Conservation (phyloP, 2,797 vertebrate species). For the Chelmon rostratus region DNA sequence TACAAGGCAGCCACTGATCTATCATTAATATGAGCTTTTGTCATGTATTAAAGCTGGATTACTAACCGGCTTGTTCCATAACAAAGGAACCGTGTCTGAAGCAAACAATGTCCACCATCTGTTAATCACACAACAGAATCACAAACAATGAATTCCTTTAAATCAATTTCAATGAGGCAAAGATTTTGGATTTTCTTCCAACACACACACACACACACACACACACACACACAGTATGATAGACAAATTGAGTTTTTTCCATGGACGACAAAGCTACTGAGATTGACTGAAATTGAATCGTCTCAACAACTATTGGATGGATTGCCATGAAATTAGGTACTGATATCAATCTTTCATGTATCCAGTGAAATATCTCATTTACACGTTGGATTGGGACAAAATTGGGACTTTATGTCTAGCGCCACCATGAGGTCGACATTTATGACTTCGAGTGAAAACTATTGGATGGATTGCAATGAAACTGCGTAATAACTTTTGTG, state of each 20-base stretch:
- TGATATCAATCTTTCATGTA: background rate
- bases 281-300: background rate
- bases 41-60: conserved; percentile 29
- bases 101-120: conserved; percentile 35
- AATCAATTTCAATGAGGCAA: background rate
- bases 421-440: background rate
- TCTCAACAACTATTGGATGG: background rate
- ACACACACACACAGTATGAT: background rate
- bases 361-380: background rate
- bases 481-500: no score
- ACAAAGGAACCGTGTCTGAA: conserved; percentile 30
- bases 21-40: conserved; percentile 39
- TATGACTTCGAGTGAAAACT: background rate
- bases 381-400: no score
- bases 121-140: conserved; percentile 13
- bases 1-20: conserved; percentile 28
- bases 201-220: background rate
- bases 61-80: conserved; percentile 11
- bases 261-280: conserved; percentile 12
- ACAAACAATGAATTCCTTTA: conserved; percentile 9
- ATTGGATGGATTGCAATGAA: no score
- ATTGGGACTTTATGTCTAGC: no score
- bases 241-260: background rate
- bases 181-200: conserved; percentile 5
- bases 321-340: background rate